Evolutionary conservation across 64 coral and sea anemone species (phyloP).

Genomic region (Actinia tenebrosa): DNA sequence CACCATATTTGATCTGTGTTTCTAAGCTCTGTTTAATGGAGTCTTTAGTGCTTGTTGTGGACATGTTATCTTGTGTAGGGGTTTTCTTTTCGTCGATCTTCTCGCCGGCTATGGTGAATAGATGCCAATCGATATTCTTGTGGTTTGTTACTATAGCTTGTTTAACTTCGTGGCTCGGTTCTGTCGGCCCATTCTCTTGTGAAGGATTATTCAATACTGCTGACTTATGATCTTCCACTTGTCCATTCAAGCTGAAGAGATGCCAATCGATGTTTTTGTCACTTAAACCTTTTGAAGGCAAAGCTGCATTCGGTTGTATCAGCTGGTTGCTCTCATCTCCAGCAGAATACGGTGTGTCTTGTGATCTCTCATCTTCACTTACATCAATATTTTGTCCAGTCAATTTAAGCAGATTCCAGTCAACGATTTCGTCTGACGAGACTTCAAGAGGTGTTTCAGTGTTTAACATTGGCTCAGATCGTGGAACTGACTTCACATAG

Average conservation of each 20-base stretch:
- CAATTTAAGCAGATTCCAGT: neutral
- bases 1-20: neutral
- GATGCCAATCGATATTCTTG: slow-evolving; percentile 2
- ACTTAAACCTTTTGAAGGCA: neutral
- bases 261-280: neutral
- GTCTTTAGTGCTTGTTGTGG: neutral
- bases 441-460: neutral
- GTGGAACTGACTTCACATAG: neutral
- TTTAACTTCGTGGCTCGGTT: neutral
- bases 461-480: neutral
- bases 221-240: neutral
- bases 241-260: neutral
- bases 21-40: neutral
- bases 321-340: too few species aligned
- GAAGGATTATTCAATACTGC: neutral
- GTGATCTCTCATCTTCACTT: neutral
- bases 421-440: neutral
- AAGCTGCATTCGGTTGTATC: too few species aligned
- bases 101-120: neutral
- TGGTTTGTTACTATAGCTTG: neutral
- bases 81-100: neutral
- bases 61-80: neutral
- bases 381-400: neutral
- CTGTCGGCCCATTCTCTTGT: neutral
- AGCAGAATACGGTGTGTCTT: neutral